Evolutionary conservation across 2,888 invertebrate species (phyloP), one percentile per base, ranked within the genome.

Genomic region (Caradrina kadenii): DNA sequence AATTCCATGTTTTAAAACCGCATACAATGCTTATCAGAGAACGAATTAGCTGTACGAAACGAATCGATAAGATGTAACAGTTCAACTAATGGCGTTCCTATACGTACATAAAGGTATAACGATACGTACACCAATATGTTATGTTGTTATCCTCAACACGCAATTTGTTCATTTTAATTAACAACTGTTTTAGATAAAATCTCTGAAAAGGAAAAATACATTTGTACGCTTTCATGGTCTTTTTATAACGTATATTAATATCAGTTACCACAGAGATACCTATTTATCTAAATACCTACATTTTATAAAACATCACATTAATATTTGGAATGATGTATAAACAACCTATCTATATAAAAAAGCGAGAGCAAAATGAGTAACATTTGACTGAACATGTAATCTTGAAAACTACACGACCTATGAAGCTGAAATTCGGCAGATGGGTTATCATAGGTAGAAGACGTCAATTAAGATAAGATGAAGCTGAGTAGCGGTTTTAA

Each of bases 101-200:
- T 49, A 42, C 11, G n/a, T 63, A 53, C n/a, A 31, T 49, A 61
- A 22, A 62, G 19, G 42, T 52, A 42, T 1, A 55, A 53, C 26
- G 0, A 17, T 61, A 21, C 6, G 19, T 39, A 45, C 19, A 35
- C 35, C 56, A 60, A 60, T 73, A 13, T 49, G 55, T 58, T 45
- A 62, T 22, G 11, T 45, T 31, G 49, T 75, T 69, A 62, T 69
- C 76, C 76, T 59, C 50, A 31, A 60, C 11, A 63, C 55, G 6
- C 39, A 31, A 53, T 52, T 21, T 42, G 26, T 42, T 65, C 17
- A 45, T 71, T 71, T 76, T 71, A 75, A 71, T 75, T 61, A 76
- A 71, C 52, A 35, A 65, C 42, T 45, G 58, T 59, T 50, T 48
- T 17, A 53, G 42, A 61, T 76, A 52, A 59, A 63, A 48, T 66